Base-by-base conservation (phyloP, 1,140 invertebrate species). In the Drosophila willistoni region DNA sequence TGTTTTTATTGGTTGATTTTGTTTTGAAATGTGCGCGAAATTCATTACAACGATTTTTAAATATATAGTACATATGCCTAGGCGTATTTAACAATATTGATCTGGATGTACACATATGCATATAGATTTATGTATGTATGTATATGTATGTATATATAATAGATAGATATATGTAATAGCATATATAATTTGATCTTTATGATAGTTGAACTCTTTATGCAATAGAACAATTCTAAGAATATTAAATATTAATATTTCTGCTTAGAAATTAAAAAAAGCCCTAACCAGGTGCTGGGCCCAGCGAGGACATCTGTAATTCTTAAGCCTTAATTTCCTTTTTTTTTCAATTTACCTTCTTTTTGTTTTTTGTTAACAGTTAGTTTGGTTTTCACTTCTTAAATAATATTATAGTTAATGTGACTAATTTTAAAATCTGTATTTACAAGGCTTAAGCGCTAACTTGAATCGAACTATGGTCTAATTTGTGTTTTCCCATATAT, bases 181-280 rank as follows among this genome's bases (percentile, higher is more conserved):
- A 79, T 64, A 79, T 64, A 51, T 77, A 70, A 57, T 64, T 66
- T 33, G 22, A 57, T 61, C 66, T 79, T 68, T 63, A 47, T 79
- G 66, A 62, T 64, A 71, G 71, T 79, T 86, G 79, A 83, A 83
- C 75, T 82, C 64, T 86, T 86, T 89, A 89, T 89, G 84, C 84
- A 75, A 68, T 89, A 89, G 80, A 85, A 89, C 80, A 84, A 79
- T 73, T 77, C 71, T 67, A 81, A 84, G 84, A 89, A 89, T 89
- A 89, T 89, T 89, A 89, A 89, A 89, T 89, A 89, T 89, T 89
- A 89, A 89, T 89, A 89, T 89, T 81, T 89, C 77, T 81, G 44
- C 66, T 77, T 77, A 77, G 42, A 13, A 41, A 64, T 67, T 25
- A 63, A 54, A 39, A 42, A 34, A 34, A 14, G 33, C 29, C 44